A percentile compares a stretch with the other conserved stretches of the same genome.
Evolutionary conservation across 37 sponge, comb jelly and placozoan genomes (phyloP).

Genomic region (Aplysina aerophoba): DNA sequence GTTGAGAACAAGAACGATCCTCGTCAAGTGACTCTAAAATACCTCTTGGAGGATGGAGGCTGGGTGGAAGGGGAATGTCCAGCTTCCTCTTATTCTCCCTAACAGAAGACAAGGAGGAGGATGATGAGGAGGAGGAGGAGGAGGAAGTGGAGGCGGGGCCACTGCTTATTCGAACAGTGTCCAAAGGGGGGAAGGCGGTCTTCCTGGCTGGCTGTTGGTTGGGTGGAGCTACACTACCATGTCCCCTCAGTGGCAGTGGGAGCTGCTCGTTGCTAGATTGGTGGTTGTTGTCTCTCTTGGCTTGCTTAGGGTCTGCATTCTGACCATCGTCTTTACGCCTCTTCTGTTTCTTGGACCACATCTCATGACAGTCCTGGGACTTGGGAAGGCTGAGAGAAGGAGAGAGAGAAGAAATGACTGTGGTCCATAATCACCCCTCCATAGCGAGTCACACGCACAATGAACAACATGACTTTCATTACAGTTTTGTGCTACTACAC

Average conservation of each 20-base stretch:
- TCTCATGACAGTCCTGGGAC: slow-evolving; percentile 96
- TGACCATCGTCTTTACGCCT: slow-evolving; percentile 64
- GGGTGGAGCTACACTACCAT: not conserved
- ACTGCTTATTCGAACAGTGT: not conserved
- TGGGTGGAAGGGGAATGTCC: not conserved
- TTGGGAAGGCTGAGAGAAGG: slow-evolving; percentile 73
- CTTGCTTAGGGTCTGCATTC: not conserved
- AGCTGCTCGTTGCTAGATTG: not conserved
- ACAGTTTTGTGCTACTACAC: not conserved
- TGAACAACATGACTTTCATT: not conserved
- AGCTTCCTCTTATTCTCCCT: not conserved
- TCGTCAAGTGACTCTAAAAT: not conserved
- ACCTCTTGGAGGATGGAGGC: not conserved
- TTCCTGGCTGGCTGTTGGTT: not conserved
- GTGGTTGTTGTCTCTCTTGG: not conserved
- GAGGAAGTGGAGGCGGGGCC: not conserved
- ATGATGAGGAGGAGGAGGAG: not conserved
- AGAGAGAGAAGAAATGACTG: not conserved
- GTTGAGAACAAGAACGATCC: not conserved
- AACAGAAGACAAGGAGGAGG: not conserved
- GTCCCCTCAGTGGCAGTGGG: slow-evolving; percentile 2
- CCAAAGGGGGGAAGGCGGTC: not conserved
- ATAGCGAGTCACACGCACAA: not conserved
- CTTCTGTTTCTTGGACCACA: slow-evolving; percentile 86
- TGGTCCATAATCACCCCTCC: not conserved